Conservation (phyloP, 2,888 invertebrate genomes). For the Hetaerina titia region DNA sequence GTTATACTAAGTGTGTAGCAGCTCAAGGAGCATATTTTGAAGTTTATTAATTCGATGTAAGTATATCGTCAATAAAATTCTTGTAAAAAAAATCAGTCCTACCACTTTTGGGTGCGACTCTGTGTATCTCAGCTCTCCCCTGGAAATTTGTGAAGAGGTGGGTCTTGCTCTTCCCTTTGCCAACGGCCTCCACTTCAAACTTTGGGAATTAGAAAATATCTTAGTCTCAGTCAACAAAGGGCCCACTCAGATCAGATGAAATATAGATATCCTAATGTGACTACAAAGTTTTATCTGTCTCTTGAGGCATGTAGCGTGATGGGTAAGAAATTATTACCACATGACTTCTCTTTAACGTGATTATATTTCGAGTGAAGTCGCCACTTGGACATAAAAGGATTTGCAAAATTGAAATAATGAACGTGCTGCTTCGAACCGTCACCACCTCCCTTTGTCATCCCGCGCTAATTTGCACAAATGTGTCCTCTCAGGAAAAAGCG, state of each 20-base stretch:
- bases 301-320: neutral
- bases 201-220: no score
- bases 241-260: neutral
- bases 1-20: no score
- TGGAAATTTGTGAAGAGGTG: no score
- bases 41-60: no score
- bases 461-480: neutral
- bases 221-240: no score
- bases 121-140: no score
- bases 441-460: neutral
- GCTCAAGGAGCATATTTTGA: no score
- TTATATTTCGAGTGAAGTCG: neutral
- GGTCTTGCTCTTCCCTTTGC: no score
- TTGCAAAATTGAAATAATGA: neutral
- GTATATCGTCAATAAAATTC: no score
- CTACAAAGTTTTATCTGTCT: neutral
- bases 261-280: neutral
- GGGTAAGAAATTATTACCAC: neutral
- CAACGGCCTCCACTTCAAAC: no score
- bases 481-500: neutral
- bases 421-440: neutral
- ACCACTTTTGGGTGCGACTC: no score
- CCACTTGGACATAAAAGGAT: neutral
- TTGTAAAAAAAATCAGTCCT: no score
- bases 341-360: neutral